A percentile compares a stretch with the other conserved stretches of the same genome.
These are phyloP conservation scores for Cladopsammia gracilis DNA, from an alignment of 64 coral and sea anemone genomes.

Conservation along the genomic window DNA sequence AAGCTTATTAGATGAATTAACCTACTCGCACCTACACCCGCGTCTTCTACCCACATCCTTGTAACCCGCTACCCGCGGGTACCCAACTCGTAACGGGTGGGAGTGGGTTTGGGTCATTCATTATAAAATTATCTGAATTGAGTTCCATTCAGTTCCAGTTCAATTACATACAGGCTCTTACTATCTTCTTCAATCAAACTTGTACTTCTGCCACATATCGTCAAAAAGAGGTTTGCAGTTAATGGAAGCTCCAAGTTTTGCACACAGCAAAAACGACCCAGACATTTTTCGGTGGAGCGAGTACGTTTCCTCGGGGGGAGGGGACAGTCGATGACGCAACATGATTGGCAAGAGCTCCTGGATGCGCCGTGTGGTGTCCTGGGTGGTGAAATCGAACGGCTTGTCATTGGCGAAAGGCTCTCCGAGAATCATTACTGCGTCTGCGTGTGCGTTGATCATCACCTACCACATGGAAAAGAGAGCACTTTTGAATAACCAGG, in stretches of 20 bases:
- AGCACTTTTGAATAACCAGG: background rate
- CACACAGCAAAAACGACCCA: conserved; percentile 92
- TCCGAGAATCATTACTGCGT: conserved; percentile 98
- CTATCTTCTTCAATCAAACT: conserved; percentile 19
- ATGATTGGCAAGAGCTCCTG: conserved; percentile 93
- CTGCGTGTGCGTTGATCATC: conserved; percentile 93
- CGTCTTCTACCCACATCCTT: too few species aligned
- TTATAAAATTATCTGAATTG: background rate
- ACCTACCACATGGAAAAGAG: conserved; percentile 37
- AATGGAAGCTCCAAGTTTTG: conserved; percentile 89
- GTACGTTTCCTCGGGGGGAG: conserved; percentile 97
- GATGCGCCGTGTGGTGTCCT: conserved; percentile 92
- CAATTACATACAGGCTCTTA: background rate
- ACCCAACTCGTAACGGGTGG: too few species aligned
- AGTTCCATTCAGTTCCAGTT: background rate
- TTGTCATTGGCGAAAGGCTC: conserved; percentile 81
- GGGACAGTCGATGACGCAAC: conserved; percentile 95
- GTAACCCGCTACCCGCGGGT: too few species aligned
- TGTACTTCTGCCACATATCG: conserved; percentile 91
- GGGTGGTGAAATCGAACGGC: conserved; percentile 84
- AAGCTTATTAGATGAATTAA: too few species aligned
- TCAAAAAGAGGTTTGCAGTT: conserved; percentile 91
- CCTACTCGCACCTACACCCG: too few species aligned
- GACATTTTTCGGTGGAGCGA: conserved; percentile 99
- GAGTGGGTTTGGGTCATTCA: too few species aligned